A percentile compares a stretch with the other conserved stretches of the same genome.
phyloP scores from a whole-genome alignment of 2,888 invertebrate species.

The Nephrocerus scutellatus region DNA sequence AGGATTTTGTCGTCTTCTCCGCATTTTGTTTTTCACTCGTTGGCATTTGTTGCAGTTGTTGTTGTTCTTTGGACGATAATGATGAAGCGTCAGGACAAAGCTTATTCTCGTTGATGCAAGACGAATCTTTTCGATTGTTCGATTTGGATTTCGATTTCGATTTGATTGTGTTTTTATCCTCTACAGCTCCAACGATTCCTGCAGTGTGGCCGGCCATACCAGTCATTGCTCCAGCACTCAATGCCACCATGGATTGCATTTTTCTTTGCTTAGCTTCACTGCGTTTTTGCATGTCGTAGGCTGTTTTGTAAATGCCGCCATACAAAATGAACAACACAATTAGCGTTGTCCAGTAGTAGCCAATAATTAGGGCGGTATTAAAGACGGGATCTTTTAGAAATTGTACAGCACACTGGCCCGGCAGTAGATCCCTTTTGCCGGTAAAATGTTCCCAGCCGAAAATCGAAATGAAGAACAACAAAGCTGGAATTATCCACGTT shows the following conservation, averaged over 20 bases:
- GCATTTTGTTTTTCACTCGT: no score
- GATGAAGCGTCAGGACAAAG: slow-evolving; percentile 36
- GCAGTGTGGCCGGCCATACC: slow-evolving; percentile 85
- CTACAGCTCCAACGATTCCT: slow-evolving; percentile 76
- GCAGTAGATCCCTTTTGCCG: slow-evolving; percentile 78
- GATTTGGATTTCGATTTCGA: slow-evolving; percentile 55
- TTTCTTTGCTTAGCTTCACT: slow-evolving; percentile 94
- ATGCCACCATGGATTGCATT: slow-evolving; percentile 89
- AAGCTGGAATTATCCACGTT: slow-evolving; percentile 93
- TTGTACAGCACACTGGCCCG: slow-evolving; percentile 91
- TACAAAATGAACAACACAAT: slow-evolving; percentile 92
- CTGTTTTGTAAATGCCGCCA: slow-evolving; percentile 94
- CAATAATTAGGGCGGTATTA: slow-evolving; percentile 93
- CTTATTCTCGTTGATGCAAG: background rate
- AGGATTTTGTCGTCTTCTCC: no score
- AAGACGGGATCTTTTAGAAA: slow-evolving; percentile 96
- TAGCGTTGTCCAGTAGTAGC: slow-evolving; percentile 96
- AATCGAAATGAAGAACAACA: slow-evolving; percentile 95
- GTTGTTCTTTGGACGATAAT: slow-evolving; percentile 52
- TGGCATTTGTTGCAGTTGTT: slow-evolving; percentile 51
- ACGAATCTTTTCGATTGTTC: slow-evolving; percentile 18
- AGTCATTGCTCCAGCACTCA: slow-evolving; percentile 83
- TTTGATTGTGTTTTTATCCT: no score
- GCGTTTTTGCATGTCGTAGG: slow-evolving; percentile 94
- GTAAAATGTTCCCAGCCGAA: slow-evolving; percentile 99